A percentile compares a stretch with the other conserved stretches of the same genome.
phyloP scores from a whole-genome alignment of 1,140 invertebrate genomes.

The Melipona quadrifasciata region DNA sequence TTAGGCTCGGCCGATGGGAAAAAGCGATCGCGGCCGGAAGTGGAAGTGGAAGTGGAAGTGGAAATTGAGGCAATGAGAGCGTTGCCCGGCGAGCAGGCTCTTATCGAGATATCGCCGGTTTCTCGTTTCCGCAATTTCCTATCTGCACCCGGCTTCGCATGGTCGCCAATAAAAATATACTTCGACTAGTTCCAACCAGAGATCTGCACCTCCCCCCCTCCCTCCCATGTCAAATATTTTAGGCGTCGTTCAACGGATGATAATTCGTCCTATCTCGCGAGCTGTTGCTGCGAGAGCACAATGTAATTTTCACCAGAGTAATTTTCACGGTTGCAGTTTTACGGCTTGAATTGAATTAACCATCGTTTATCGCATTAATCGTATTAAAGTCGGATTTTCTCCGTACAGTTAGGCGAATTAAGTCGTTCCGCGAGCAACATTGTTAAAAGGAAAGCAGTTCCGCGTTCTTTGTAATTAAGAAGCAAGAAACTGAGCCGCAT shows the following conservation, averaged over 20 bases:
- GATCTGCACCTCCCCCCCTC: neutral
- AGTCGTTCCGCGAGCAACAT: slow-evolving; percentile 4
- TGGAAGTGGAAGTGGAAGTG: slow-evolving; percentile 73
- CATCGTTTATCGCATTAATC: slow-evolving; percentile 25
- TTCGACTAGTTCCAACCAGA: slow-evolving; percentile 29
- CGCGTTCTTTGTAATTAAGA: slow-evolving; percentile 13
- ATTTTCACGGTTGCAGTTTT: slow-evolving; percentile 28
- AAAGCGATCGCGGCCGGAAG: slow-evolving; percentile 72
- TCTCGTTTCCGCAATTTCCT: slow-evolving; percentile 75
- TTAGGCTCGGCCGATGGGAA: slow-evolving; percentile 70
- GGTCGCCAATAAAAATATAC: slow-evolving; percentile 65
- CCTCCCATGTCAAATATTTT: neutral
- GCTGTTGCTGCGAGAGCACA: neutral
- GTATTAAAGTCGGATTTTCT: neutral
- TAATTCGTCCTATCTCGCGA: neutral
- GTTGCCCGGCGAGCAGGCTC: slow-evolving; percentile 60
- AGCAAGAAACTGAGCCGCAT: neutral
- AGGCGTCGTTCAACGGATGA: neutral
- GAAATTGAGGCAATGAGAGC: slow-evolving; percentile 77
- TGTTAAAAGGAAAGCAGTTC: neutral
- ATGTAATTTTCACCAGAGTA: no score
- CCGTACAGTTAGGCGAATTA: slow-evolving; percentile 30
- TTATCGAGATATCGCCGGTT: slow-evolving; percentile 73
- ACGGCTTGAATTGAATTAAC: slow-evolving; percentile 1
- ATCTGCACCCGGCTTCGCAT: slow-evolving; percentile 53